Evolutionary conservation across 2,113 vertebrate genomes (phyloP).

Genomic region (Oriolus oriolus): DNA sequence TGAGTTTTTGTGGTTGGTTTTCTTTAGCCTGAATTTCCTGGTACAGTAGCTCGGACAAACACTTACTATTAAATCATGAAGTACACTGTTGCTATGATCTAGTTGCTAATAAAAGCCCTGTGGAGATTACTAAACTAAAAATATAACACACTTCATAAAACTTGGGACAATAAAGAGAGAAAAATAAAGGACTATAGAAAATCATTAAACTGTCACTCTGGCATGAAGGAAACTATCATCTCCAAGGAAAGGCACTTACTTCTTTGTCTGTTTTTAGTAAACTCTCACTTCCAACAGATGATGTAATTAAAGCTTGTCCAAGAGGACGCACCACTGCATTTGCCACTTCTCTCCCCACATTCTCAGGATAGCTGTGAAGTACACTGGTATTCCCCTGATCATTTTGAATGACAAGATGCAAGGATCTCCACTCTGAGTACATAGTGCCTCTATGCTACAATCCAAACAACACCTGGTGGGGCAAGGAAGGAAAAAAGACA

Average conservation of each 20-base stretch:
- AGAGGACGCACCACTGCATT: constrained; percentile 92
- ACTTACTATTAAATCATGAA: neutral
- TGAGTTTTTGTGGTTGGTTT: neutral
- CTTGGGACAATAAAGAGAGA: neutral
- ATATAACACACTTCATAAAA: neutral
- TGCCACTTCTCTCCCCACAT: constrained; percentile 90
- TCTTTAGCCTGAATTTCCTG: neutral
- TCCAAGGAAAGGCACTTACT: constrained; percentile 73
- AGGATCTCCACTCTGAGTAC: constrained; percentile 97
- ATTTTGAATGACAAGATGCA: constrained; percentile 93
- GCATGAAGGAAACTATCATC: neutral
- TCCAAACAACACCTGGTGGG: constrained; percentile 66
- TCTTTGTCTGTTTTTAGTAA: constrained; percentile 95
- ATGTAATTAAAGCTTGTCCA: constrained; percentile 82
- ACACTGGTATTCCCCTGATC: constrained; percentile 96
- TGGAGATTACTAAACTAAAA: neutral
- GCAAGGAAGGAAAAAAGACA: neutral
- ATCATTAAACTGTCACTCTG: neutral
- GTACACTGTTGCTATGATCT: neutral
- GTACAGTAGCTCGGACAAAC: neutral
- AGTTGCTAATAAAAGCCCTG: neutral
- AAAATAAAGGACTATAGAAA: neutral
- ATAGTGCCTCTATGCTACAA: constrained; percentile 78
- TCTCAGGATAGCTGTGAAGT: constrained; percentile 90
- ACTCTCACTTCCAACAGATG: constrained; percentile 82